Percentiles rank a stretch among this genome's conserved stretches.
phyloP scores from a whole-genome alignment of 2,797 vertebrate species.

The Acrossocheilus fasciatus region DNA sequence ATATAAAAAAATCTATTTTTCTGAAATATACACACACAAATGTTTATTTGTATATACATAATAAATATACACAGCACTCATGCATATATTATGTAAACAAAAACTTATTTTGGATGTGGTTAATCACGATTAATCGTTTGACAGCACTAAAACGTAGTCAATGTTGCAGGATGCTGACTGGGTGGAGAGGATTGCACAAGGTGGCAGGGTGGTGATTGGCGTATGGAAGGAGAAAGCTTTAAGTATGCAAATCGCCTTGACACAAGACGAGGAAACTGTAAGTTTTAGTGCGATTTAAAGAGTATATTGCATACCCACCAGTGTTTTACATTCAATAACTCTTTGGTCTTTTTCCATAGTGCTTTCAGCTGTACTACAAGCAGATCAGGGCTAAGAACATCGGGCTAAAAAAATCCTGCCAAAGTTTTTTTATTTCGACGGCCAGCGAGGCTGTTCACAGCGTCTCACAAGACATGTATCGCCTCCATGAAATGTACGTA shows the following conservation, averaged over 20 bases:
- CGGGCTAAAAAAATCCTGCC: neutral
- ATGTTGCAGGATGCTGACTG: neutral
- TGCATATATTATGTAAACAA: too few species aligned
- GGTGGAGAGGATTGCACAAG: neutral
- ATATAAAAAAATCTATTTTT: too few species aligned
- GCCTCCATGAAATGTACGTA: neutral
- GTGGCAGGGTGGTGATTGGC: neutral
- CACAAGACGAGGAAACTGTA: neutral
- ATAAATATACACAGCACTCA: too few species aligned
- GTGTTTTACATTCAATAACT: neutral
- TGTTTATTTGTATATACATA: too few species aligned
- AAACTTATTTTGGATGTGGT: too few species aligned
- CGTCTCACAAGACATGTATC: neutral
- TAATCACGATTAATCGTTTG: too few species aligned
- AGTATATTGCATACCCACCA: too few species aligned
- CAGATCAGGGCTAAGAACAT: constrained; percentile 5
- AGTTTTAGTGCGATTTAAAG: neutral
- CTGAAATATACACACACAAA: too few species aligned
- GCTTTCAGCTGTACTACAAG: constrained; percentile 7
- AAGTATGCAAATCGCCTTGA: neutral
- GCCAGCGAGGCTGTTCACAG: neutral
- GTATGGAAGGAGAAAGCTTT: too few species aligned
- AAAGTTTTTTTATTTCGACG: neutral
- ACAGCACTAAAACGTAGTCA: too few species aligned
- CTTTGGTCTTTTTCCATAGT: neutral